These are phyloP conservation scores for Tragelaphus buxtoni DNA, from an alignment of 2,113 vertebrate species.

Conservation along the genomic window DNA sequence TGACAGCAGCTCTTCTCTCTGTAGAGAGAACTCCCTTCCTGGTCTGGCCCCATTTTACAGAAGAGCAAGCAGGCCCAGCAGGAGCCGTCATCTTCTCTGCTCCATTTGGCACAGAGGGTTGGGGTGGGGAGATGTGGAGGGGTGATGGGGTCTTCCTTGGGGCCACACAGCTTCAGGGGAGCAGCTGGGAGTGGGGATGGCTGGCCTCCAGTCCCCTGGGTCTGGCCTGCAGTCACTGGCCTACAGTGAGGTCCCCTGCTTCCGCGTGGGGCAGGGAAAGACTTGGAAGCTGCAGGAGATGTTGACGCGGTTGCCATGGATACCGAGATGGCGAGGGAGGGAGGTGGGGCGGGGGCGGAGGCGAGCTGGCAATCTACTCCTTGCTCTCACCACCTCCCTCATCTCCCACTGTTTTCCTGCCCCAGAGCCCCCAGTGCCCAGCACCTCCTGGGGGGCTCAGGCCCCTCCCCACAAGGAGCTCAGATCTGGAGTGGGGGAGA, in stretches of 20 bases:
- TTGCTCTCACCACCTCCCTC: not conserved
- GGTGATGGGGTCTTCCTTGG: not conserved
- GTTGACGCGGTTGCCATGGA: constrained; percentile 64
- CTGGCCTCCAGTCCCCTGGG: no score
- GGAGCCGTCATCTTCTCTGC: not conserved
- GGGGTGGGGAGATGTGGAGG: no score
- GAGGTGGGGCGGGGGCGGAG: constrained; percentile 48
- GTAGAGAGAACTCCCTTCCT: not conserved
- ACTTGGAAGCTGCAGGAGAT: constrained; percentile 55
- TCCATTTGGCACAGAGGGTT: not conserved
- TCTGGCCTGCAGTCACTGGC: not conserved
- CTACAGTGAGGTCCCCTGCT: not conserved
- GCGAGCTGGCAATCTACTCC: constrained; percentile 12
- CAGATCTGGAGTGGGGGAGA: not conserved
- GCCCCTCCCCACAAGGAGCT: not conserved
- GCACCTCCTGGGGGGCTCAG: not conserved
- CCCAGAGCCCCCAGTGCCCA: not conserved
- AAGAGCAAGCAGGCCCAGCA: not conserved
- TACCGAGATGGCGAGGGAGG: not conserved
- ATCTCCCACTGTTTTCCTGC: not conserved
- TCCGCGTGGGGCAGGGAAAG: not conserved
- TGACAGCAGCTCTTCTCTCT: not conserved
- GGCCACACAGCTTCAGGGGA: not conserved
- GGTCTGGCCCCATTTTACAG: not conserved
- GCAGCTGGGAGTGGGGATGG: not conserved